Evolutionary conservation across 2,113 vertebrate species (phyloP).

Genomic region (Mirounga angustirostris): DNA sequence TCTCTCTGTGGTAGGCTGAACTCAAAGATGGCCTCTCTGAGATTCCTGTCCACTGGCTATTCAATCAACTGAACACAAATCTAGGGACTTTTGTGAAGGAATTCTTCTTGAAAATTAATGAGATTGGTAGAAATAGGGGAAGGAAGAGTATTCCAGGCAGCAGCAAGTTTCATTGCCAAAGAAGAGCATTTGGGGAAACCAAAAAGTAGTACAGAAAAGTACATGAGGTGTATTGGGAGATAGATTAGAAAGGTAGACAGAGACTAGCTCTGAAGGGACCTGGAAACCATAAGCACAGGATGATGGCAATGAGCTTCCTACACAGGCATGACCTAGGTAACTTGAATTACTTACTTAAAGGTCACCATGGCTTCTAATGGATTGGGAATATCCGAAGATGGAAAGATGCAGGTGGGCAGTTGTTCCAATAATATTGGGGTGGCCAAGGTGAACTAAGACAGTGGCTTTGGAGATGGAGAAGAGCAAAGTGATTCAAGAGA

Average conservation of each 20-base stretch:
- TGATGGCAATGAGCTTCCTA: not conserved
- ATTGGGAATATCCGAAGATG: not conserved
- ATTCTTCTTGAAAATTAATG: not conserved
- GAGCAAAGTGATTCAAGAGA: not conserved
- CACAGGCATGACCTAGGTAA: not conserved
- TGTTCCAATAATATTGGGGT: not conserved
- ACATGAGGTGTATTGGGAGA: not conserved
- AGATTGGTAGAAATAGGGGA: not conserved
- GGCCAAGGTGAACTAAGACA: not conserved
- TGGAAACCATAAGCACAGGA: not conserved
- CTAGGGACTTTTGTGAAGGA: not conserved
- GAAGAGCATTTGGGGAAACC: not conserved
- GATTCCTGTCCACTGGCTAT: not conserved
- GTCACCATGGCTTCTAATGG: not conserved
- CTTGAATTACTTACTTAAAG: not conserved
- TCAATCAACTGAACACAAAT: not conserved
- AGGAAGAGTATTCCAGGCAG: not conserved
- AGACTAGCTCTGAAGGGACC: not conserved
- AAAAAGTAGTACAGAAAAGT: not conserved
- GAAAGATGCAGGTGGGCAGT: not conserved
- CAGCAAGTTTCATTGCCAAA: not conserved
- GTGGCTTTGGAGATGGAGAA: not conserved
- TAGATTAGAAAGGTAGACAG: not conserved
- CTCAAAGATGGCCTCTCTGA: not conserved
- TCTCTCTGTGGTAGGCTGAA: not conserved